Percentiles rank a stretch among this genome's conserved stretches.
phyloP scores from a whole-genome alignment of 2,113 vertebrate species.

The Silurus meridionalis region DNA sequence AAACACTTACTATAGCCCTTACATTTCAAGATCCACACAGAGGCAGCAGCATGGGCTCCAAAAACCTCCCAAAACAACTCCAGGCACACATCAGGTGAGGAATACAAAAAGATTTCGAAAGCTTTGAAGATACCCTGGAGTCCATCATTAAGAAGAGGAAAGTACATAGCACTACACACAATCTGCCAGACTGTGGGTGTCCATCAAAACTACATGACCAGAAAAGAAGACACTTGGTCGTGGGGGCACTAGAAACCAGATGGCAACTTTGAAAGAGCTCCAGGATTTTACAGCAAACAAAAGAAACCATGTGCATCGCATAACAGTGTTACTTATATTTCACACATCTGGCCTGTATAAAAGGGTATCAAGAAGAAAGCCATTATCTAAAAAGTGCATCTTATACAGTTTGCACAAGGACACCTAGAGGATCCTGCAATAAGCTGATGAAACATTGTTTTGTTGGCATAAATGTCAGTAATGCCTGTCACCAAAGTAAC shows the following conservation, averaged over 20 bases:
- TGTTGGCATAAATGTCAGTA: not conserved
- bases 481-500: not conserved
- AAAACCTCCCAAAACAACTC: not conserved
- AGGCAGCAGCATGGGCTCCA: not conserved
- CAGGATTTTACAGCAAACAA: not conserved
- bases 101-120: not conserved
- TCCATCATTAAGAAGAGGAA: conserved; percentile 6
- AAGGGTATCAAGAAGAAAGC: not conserved
- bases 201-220: not conserved
- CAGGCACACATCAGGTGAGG: not conserved
- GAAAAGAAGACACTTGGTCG: not conserved
- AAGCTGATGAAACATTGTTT: not conserved
- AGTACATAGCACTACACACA: not conserved
- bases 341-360: not conserved
- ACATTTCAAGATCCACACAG: not conserved
- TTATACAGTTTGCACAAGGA: not conserved
- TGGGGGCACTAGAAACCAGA: not conserved
- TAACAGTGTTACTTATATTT: not conserved
- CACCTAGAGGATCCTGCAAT: not conserved
- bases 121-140: not conserved
- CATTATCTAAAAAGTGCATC: not conserved
- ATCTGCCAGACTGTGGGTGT: not conserved
- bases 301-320: not conserved
- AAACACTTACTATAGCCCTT: not conserved
- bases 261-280: not conserved